Base-by-base conservation (phyloP, 2,797 vertebrate species). In the Ataeniobius toweri region DNA sequence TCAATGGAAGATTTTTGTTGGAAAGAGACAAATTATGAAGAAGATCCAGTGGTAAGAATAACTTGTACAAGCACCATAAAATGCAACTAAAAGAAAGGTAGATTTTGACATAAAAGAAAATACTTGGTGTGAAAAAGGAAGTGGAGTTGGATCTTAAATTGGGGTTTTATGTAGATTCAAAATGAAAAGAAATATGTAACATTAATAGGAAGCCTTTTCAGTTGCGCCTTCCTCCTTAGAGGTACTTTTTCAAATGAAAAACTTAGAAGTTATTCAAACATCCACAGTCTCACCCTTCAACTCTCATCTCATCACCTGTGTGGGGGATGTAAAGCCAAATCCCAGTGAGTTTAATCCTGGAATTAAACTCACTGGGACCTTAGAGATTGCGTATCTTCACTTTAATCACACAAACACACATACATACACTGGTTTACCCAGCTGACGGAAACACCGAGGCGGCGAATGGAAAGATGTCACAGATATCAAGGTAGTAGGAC, bases 271-370 rank as follows among this genome's bases (percentile, higher is more conserved):
- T 78, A 67, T 56, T 80, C n/a, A 9, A 36, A 50, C 39, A 77
- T 44, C 59, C 41, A 26, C 18, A 69, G 14, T 46, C 36, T 58
- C 51, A 22, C 72, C 14, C 39, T 85, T 77, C 14, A 12, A 71
- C 76, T 73, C 78, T 76, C 72, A 75, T 85, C 80, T 83, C 82
- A 83, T 88, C 87, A 89, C 82, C 82, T 91, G 91, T 93, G 89
- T 90, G 91, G 93, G 92, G 90, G 90, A 88, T 86, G 89, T 86
- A 90, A 89, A 87, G 92, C 88, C 86, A 86, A 86, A 95, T 94
- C 91, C 92, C 88, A 88, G 77, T 36, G 36, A 3, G 36, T 36
- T 36, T 36, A 36, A 36, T 36, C 36, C 85, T 88, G 89, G 89
- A 92, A 92, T 93, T 89, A 91, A 93, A 91, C 88, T 92, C 91